A percentile compares a stretch with the other conserved stretches of the same genome.
Conservation (phyloP, 2,888 invertebrate species). For the Ochropacha duplaris region DNA sequence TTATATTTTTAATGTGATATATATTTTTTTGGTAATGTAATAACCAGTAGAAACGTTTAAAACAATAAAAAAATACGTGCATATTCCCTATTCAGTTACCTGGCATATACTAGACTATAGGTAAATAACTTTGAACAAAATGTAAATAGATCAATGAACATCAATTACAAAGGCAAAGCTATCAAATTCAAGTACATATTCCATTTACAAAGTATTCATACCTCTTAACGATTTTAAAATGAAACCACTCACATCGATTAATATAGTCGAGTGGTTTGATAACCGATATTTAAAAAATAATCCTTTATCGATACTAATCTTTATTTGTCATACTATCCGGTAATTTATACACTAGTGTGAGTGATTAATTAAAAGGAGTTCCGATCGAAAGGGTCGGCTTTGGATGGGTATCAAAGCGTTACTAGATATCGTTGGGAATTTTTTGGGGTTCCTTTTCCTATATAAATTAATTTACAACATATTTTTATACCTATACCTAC, state of each 20-base stretch:
- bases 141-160: neutral
- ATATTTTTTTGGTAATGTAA: too few relatives aligned
- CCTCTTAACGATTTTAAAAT: conserved; percentile 1
- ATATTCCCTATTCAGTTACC: too few relatives aligned
- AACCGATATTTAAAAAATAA: conserved; percentile 28
- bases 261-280: conserved; percentile 18
- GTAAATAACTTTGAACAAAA: neutral
- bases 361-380: conserved; percentile 44
- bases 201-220: neutral
- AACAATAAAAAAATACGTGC: too few relatives aligned
- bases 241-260: conserved; percentile 7
- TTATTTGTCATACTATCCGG: conserved; percentile 4
- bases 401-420: conserved; percentile 44
- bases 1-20: too few relatives aligned
- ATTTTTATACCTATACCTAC: too few relatives aligned
- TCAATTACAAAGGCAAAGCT: neutral
- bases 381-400: conserved; percentile 41
- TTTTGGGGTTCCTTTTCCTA: conserved; percentile 20
- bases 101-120: too few relatives aligned
- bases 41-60: too few relatives aligned
- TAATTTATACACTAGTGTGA: neutral
- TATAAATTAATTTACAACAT: neutral
- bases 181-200: neutral
- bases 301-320: conserved; percentile 22
- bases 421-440: conserved; percentile 44